phyloP scores from a whole-genome alignment of 2,797 vertebrate genomes.

The Crax fasciolata region DNA sequence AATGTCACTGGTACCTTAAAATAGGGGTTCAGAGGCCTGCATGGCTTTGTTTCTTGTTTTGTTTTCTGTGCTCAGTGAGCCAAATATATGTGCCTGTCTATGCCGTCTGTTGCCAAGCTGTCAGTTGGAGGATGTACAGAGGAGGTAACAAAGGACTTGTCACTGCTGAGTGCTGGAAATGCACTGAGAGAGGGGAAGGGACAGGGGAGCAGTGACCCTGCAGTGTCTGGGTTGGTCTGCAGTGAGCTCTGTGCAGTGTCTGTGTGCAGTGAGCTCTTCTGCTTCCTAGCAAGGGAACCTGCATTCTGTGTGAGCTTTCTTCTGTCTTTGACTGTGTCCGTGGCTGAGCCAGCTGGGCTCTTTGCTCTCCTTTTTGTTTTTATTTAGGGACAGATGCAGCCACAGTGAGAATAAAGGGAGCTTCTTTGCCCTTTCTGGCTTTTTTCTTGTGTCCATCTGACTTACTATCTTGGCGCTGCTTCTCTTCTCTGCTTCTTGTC shows the following conservation, averaged over 20 bases:
- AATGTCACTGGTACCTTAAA: conserved; percentile 36
- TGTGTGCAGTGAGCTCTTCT: background rate
- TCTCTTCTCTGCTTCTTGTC: background rate
- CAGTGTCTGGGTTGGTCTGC: background rate
- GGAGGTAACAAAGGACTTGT: background rate
- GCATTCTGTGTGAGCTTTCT: background rate
- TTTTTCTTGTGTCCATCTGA: background rate
- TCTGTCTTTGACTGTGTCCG: background rate
- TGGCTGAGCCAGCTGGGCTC: background rate
- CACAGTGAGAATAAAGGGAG: background rate
- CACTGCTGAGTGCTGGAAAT: background rate
- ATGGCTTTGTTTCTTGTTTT: background rate
- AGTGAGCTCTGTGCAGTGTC: too few relatives aligned
- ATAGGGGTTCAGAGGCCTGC: background rate
- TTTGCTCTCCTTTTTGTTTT: background rate
- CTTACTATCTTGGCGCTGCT: background rate
- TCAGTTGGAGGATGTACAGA: background rate
- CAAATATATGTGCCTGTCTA: background rate
- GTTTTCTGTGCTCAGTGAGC: background rate
- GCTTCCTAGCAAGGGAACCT: background rate
- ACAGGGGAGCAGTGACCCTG: background rate
- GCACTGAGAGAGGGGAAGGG: background rate
- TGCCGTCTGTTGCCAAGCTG: conserved; percentile 34
- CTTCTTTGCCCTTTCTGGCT: background rate
- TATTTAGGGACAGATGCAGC: background rate